Evolutionary conservation across 2,113 vertebrate species (phyloP), one percentile per base, ranked within the genome.

Genomic region (Ovibos moschatus): DNA sequence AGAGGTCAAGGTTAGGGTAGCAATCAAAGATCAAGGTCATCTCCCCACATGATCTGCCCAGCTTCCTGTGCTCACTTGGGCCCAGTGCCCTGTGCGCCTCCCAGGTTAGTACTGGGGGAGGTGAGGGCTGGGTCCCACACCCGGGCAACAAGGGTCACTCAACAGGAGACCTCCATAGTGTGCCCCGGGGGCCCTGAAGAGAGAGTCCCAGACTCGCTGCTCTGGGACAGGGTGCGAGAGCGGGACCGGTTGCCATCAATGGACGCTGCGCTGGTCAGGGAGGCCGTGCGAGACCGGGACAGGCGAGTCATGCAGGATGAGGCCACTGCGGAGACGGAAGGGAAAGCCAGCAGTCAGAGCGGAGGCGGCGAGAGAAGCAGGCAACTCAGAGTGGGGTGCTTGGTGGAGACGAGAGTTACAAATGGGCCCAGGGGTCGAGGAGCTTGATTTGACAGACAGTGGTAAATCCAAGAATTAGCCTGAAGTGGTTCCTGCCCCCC

Each of bases 231-330:
- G 90, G 99, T 99, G 97, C 99, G 99, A 10, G 99, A 99, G 79
- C 99, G 99, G 36, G 99, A 99, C 93, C 99, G 99, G 8, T 98
- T 99, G 78, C 99, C 99, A 30, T 99, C 99, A 91, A 99, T 99
- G 97, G 99, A 99, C 90, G 99, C 99, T 30, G 99, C 99, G 91
- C 99, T 99, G 96, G 99, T 99, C 57, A 99, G 99, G 60, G 99
- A 99, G 98, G 99, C 99, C 97, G 99, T 99, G 98, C 99, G 99
- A 1, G 99, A 99, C 94, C 99, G 99, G 13, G 99, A 99, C 89
- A 99, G 99, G 78, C 99, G 99, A 23, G 99, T 99, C 99, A 99
- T 99, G 98, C 99, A 99, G 85, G 99, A 99, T 0, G 99, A 99
- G 1, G 99, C 99, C 99, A 99, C 99, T 99, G 99, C 71, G 88